Base-by-base conservation (phyloP, 2,888 invertebrate species). In the Napeogenes inachia region DNA sequence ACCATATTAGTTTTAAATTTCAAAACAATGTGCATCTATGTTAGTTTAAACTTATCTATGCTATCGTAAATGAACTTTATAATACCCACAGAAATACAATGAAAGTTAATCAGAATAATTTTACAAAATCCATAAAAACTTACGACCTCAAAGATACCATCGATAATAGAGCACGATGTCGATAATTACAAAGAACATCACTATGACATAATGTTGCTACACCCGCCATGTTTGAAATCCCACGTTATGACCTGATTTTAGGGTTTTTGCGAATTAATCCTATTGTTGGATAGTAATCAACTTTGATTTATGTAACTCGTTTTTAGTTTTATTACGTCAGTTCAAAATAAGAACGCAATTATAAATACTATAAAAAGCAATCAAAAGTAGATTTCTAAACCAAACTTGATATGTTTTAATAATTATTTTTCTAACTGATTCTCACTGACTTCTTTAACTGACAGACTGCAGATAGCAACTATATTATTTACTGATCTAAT, bases 161-260 rank as follows among this genome's bases (percentile, higher is more conserved):
- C 67, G 60, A 64, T 66, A 66, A 66, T 66, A 61, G 59, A 45
- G 50, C 45, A 58, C 60, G 21, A 21, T 58, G 64, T 62, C 62
- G 66, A 66, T 66, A 50, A 50, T 50, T 50, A 50, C 30, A 10
- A 42, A 42, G 64, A 58, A 64, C 64, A 50, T 57, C 57, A 62
- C 64, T 60, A 58, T 66, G 64, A 59, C 61, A 63, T 63, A 66
- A 66, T 55, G 55, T 54, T 13, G 45, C 64, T 60, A 55, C 64
- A 62, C 62, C 62, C 58, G 57, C 56, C 56, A 56, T 60, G 53
- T 61, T 59, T 60, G 53, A 59, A 57, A 59, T 66, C 66, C 66
- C 66, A 66, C 66, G 64, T 66, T 62, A 21, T 57, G 61, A 62
- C 58, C 62, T 55, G 56, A 64, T 64, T 65, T 60, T 54, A 63